Evolutionary conservation across 1,140 invertebrate species (phyloP).

Genomic region (Reticulitermes speratus): DNA sequence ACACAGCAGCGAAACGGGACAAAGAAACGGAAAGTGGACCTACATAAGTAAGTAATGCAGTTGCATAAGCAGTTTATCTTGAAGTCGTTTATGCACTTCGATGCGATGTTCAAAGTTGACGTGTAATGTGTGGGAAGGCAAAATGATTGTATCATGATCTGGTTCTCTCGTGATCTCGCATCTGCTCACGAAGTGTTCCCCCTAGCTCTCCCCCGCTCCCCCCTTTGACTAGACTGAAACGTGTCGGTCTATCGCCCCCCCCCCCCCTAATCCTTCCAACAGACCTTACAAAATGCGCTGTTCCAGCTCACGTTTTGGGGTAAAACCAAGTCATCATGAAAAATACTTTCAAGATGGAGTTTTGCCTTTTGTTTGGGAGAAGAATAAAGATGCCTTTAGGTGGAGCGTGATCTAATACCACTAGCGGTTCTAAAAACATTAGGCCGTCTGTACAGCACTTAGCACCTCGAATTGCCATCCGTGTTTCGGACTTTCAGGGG

Average conservation of each 20-base stretch:
- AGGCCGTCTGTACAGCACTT: neutral
- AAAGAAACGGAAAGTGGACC: neutral
- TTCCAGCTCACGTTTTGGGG: neutral
- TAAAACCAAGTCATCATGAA: slow-evolving; percentile 8
- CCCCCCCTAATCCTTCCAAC: neutral
- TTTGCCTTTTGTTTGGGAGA: neutral
- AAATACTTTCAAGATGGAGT: neutral
- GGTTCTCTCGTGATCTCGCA: neutral
- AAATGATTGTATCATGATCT: neutral
- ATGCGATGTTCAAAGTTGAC: neutral
- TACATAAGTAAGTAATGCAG: too few relatives aligned
- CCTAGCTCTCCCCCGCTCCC: neutral
- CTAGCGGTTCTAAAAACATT: neutral
- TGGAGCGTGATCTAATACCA: neutral
- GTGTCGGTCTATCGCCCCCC: too few relatives aligned
- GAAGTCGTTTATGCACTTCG: too few relatives aligned
- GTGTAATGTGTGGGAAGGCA: neutral
- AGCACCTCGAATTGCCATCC: too few relatives aligned
- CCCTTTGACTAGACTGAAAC: neutral
- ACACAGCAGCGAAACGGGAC: neutral
- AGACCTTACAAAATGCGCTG: neutral
- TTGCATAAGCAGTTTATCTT: too few relatives aligned
- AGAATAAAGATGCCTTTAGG: slow-evolving; percentile 18
- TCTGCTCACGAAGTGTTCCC: neutral
- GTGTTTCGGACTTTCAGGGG: too few relatives aligned